Evolutionary conservation across 1,140 invertebrate genomes (phyloP), one percentile per base, ranked within the genome.

Genomic region (Physella acuta): DNA sequence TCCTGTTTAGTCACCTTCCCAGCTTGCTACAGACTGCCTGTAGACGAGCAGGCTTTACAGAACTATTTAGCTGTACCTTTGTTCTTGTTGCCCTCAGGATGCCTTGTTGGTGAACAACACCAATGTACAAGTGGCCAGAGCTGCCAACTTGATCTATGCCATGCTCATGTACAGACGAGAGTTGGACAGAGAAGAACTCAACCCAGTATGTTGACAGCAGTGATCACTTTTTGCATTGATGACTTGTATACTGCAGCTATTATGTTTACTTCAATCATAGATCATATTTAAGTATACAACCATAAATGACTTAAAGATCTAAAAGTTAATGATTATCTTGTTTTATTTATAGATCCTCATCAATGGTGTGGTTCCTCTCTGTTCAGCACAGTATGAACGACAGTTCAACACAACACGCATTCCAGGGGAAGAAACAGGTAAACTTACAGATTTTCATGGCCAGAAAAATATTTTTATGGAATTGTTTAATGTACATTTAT

Each of bases 351-450:
- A 92, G 91, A 93, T 95, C 74, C 88, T 94, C 86, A 87, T 97
- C 24, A 94, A 97, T 88, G 91, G 91, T 68, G 87, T 94, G 76
- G 93, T 99, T 53, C 97, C 97, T 0, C 86, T 99, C 31, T 99
- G 97, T 84, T 98, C 96, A 0, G 94, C 93, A 90, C 97, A 99
- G 84, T 99, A 99, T 85, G 95, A 98, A 85, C 88, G 97, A 64
- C 88, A 96, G 37, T 99, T 99, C 83, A 99, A 99, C 83, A 98
- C 95, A 2, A 95, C 93, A 0, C 89, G 97, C 70, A 88, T 97
- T 52, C 97, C 97, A 2, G 97, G 97, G 26, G 87, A 93, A 36
- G 95, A 98, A 85, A 93, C 92, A 5, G 95, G 97, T 86, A 92
- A 11, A 33, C 39, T n/a, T n/a, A n/a, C n/a, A n/a, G n/a, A n/a